A percentile compares a stretch with the other conserved stretches of the same genome.
Conservation (phyloP, 2,888 invertebrate genomes). For the Erynnis tages region DNA sequence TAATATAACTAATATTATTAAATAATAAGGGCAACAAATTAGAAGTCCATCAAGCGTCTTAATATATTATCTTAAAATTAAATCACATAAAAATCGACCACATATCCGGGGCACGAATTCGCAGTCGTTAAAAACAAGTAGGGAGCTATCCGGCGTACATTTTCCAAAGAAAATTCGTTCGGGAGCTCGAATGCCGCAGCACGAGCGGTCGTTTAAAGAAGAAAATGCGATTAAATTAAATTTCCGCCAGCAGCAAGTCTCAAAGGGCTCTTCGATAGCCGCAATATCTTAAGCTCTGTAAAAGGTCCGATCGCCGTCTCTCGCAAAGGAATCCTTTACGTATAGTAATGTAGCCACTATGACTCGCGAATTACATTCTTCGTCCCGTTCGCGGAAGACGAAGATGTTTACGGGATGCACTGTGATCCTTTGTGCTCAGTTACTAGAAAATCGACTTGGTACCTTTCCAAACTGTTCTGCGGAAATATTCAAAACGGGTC, state of each 20-base stretch:
- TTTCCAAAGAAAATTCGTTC: constrained; percentile 46
- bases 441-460: neutral
- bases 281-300: constrained; percentile 70
- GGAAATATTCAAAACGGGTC: too few relatives aligned
- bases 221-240: constrained; percentile 77
- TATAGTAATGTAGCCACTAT: constrained; percentile 16
- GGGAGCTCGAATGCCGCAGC: constrained; percentile 50
- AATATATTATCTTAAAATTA: too few relatives aligned
- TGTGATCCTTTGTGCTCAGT: constrained; percentile 9
- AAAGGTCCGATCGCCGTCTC: constrained; percentile 48
- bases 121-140: constrained; percentile 23
- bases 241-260: constrained; percentile 67
- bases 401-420: neutral
- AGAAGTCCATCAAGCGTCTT: too few relatives aligned
- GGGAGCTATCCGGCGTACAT: constrained; percentile 13
- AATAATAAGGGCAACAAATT: too few relatives aligned
- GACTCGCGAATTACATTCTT: constrained; percentile 15
- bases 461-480: neutral
- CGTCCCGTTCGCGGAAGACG: neutral
- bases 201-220: constrained; percentile 60
- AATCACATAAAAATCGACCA: constrained; percentile 6
- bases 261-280: constrained; percentile 69
- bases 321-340: constrained; percentile 13
- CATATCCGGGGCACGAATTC: constrained; percentile 19
- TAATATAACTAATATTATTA: too few relatives aligned